A percentile compares a stretch with the other conserved stretches of the same genome.
These are phyloP conservation scores for Lasioglossum vierecki DNA, from an alignment of 2,888 invertebrate species.

Conservation along the genomic window DNA sequence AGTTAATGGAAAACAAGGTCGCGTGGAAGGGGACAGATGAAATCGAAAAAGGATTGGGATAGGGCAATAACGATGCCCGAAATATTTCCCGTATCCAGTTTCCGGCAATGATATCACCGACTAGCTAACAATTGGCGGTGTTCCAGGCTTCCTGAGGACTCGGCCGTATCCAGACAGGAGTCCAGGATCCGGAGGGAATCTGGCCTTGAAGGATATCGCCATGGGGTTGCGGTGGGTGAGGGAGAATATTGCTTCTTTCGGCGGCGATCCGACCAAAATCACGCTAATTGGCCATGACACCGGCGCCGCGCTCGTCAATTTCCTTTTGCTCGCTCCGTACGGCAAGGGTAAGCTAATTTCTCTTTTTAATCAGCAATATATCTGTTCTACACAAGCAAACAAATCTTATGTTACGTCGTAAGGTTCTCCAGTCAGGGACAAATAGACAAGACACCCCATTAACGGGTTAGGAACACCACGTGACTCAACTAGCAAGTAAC, in stretches of 20 bases:
- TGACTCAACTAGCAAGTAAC: no score
- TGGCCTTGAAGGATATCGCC: constrained; percentile 92
- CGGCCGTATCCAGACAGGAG: constrained; percentile 81
- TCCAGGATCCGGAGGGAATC: constrained; percentile 86
- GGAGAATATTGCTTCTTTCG: constrained; percentile 93
- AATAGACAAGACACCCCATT: no score
- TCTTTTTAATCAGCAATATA: not conserved
- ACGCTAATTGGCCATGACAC: constrained; percentile 94
- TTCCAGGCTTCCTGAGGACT: constrained; percentile 86
- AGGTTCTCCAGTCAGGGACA: no score
- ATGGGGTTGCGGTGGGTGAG: constrained; percentile 94
- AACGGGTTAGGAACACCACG: no score
- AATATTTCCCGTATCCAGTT: constrained; percentile 28
- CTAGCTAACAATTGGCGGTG: constrained; percentile 43
- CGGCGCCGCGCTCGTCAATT: constrained; percentile 93
- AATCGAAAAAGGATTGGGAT: constrained; percentile 26
- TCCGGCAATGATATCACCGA: not conserved
- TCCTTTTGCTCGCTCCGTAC: constrained; percentile 92
- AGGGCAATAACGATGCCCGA: constrained; percentile 29
- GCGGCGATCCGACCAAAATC: constrained; percentile 93
- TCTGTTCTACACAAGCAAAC: not conserved
- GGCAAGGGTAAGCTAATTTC: constrained; percentile 86
- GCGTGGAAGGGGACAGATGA: not conserved
- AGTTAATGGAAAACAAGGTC: not conserved
- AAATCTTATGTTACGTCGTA: no score